Percentiles rank a stretch among this genome's conserved stretches.
Evolutionary conservation across 2,888 invertebrate species (phyloP).

Genomic region (Xylophagus ater): DNA sequence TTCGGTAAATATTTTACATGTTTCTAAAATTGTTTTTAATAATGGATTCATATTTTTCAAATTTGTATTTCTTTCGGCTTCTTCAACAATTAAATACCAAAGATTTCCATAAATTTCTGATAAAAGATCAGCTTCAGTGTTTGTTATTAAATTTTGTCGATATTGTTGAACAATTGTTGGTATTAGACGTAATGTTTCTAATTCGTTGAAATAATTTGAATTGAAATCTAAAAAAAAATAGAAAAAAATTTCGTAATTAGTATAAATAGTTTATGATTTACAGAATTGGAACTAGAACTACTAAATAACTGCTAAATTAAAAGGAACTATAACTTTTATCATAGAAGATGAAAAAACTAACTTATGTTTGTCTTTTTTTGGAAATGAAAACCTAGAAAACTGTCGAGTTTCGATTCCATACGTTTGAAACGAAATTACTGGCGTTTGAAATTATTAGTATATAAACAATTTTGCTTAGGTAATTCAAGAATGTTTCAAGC

Average conservation of each 20-base stretch:
- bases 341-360: too few species aligned
- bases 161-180: slow-evolving; percentile 14
- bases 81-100: slow-evolving; percentile 15
- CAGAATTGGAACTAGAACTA: neutral
- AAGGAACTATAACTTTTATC: neutral
- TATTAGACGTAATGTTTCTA: slow-evolving; percentile 14
- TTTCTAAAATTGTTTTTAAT: slow-evolving; percentile 14
- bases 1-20: slow-evolving; percentile 8
- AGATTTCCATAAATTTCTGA: slow-evolving; percentile 16
- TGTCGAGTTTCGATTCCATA: too few species aligned
- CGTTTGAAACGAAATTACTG: too few species aligned
- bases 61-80: slow-evolving; percentile 7
- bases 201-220: slow-evolving; percentile 12
- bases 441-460: too few species aligned
- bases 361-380: too few species aligned
- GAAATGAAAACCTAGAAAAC: too few species aligned
- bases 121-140: slow-evolving; percentile 9
- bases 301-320: neutral
- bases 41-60: slow-evolving; percentile 15
- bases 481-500: too few species aligned
- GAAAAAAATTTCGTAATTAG: neutral
- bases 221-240: neutral
- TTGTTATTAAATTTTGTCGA: slow-evolving; percentile 6
- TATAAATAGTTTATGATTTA: neutral
- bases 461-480: too few species aligned